These are phyloP conservation scores for Megalops atlanticus DNA, from an alignment of 2,113 vertebrate genomes.

Conservation along the genomic window DNA sequence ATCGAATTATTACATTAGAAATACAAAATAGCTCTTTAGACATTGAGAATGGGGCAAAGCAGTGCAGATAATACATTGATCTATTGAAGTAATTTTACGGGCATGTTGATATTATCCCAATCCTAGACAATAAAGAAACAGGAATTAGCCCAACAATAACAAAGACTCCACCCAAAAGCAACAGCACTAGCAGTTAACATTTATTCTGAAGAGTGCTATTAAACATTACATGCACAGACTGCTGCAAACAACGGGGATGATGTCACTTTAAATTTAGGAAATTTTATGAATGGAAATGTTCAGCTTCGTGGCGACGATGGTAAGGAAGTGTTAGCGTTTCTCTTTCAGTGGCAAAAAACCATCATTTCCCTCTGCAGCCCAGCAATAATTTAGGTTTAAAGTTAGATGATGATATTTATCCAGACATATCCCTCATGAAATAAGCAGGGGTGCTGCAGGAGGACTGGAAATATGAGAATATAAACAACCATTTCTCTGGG, in stretches of 20 bases:
- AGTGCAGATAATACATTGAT: not conserved
- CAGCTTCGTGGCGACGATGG: not conserved
- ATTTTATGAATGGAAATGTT: not conserved
- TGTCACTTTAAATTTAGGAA: not conserved
- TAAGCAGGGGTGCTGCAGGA: not conserved
- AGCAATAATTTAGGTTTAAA: not conserved
- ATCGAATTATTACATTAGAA: too few relatives aligned
- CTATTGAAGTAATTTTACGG: not conserved
- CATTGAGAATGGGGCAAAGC: not conserved
- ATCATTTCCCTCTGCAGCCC: not conserved
- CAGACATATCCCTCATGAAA: not conserved
- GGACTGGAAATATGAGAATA: not conserved
- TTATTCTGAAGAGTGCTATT: not conserved
- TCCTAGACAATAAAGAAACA: not conserved
- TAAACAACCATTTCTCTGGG: not conserved
- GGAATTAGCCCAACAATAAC: not conserved
- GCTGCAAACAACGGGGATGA: not conserved
- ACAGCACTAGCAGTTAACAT: not conserved
- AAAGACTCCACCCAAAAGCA: not conserved
- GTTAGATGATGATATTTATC: not conserved
- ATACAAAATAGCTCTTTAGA: too few relatives aligned
- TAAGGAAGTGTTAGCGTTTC: slow-evolving; percentile 7
- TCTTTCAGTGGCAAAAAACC: not conserved
- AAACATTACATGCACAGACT: not conserved
- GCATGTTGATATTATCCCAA: not conserved